Base-by-base conservation (phyloP, 2,888 invertebrate species). In the Synanthedon tipuliformis region DNA sequence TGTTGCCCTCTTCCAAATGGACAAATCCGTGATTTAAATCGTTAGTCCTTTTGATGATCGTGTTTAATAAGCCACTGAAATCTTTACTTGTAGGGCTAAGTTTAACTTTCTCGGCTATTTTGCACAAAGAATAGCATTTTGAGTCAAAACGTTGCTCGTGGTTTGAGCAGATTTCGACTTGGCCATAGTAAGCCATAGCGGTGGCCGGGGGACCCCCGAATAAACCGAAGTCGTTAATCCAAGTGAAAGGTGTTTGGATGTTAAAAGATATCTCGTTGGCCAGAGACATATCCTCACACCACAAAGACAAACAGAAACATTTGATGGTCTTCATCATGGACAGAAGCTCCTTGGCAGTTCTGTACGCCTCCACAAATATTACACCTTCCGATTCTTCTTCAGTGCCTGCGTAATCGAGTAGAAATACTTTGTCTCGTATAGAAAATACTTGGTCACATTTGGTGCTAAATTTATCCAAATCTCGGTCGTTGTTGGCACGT, bases 271-370 rank as follows among this genome's bases (percentile, higher is more conserved):
- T 68, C 54, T 81, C 76, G 48, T 78, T 73, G 1, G 71, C 63
- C 56, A 71, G 69, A 1, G 73, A 66, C 1, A 72, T 52, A 34
- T 71, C 69, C 40, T 62, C 68, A 7, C 67, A 66, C 81, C 81
- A 82, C 3, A 80, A 55, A 0, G 80, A 78, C 4, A 76, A 50
- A 49, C 62, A 72, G 34, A 57, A 58, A 11, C 64, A 56, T 3
- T 55, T 51, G 1, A 57, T 54, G 12, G 61, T 54, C 2, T 61
- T 53, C 1, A 75, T 3, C 5, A 81, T 51, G 11, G 67, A 55
- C 10, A 79, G 51, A 23, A 78, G 56, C 52, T 81, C 81, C 55
- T 75, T 77, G 1, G 61, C 68, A 0, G 77, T 81, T 54, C 81
- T 69, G 56, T 74, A 82, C 1, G 72, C 71, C 55, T 78, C 75